These are phyloP conservation scores for Borostomias antarcticus DNA, from an alignment of 2,797 vertebrate genomes.

Conservation along the genomic window DNA sequence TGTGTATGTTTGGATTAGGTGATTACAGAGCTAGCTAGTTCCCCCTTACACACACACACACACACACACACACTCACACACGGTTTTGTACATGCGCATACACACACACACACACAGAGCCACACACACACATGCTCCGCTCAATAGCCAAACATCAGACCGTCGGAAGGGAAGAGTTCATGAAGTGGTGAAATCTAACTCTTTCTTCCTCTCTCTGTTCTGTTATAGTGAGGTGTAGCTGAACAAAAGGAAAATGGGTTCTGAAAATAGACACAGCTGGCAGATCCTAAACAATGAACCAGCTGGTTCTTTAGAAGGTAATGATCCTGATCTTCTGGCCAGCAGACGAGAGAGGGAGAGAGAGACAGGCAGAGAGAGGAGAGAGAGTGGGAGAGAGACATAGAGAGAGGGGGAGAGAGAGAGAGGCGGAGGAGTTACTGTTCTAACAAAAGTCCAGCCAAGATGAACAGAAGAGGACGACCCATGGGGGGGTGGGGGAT, in stretches of 20 bases:
- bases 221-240: slow-evolving; percentile 67
- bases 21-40: slow-evolving; percentile 74
- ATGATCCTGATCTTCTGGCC: slow-evolving; percentile 49
- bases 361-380: slow-evolving; percentile 38
- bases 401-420: too few species aligned
- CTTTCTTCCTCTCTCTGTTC: slow-evolving; percentile 64
- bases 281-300: slow-evolving; percentile 74
- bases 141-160: slow-evolving; percentile 32
- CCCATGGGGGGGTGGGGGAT: too few species aligned
- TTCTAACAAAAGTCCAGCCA: slow-evolving; percentile 61
- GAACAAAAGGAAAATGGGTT: slow-evolving; percentile 77
- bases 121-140: background rate
- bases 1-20: slow-evolving; percentile 83
- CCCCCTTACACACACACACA: slow-evolving; percentile 61
- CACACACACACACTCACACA: slow-evolving; percentile 5
- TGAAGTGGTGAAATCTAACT: slow-evolving; percentile 67
- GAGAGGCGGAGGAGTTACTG: slow-evolving; percentile 37
- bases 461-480: slow-evolving; percentile 66
- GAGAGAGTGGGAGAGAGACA: too few species aligned
- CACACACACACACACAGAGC: background rate
- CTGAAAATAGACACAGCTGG: slow-evolving; percentile 81
- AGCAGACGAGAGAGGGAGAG: background rate
- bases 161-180: slow-evolving; percentile 68
- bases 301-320: slow-evolving; percentile 76
- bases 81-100: too few species aligned